Evolutionary conservation across 2,113 vertebrate species (phyloP).

Genomic region (Cynocephalus volans): DNA sequence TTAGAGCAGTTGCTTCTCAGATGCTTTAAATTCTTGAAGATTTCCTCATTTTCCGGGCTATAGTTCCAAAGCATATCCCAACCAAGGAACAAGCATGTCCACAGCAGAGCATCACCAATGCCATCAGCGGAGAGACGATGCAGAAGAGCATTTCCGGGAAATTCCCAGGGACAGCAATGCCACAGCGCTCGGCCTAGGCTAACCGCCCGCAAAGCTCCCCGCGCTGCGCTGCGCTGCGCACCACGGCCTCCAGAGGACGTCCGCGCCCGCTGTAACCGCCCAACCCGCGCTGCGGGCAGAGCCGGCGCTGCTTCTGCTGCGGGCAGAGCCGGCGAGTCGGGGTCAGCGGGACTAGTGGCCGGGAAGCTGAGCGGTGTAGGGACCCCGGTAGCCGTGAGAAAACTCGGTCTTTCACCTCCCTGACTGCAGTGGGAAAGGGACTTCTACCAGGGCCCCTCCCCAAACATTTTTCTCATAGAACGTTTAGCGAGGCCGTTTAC

Average conservation of each 20-base stretch:
- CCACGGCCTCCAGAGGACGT: neutral
- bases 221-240: no score
- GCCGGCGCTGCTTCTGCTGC: no score
- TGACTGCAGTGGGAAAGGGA: no score
- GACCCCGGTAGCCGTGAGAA: no score
- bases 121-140: neutral
- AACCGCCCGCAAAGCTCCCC: fast-evolving
- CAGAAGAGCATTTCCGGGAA: neutral
- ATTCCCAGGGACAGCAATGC: fast-evolving
- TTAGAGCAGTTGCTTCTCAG: neutral
- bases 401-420: no score
- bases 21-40: neutral
- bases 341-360: fast-evolving
- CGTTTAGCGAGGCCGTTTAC: neutral
- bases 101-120: neutral
- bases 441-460: neutral
- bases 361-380: no score
- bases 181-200: fast-evolving
- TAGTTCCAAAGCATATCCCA: neutral
- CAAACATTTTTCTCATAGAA: neutral
- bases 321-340: no score
- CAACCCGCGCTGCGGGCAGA: no score
- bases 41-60: neutral
- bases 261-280: fast-evolving
- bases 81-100: neutral